phyloP scores from a whole-genome alignment of 2,797 vertebrate genomes.

The Aldrovandia affinis region DNA sequence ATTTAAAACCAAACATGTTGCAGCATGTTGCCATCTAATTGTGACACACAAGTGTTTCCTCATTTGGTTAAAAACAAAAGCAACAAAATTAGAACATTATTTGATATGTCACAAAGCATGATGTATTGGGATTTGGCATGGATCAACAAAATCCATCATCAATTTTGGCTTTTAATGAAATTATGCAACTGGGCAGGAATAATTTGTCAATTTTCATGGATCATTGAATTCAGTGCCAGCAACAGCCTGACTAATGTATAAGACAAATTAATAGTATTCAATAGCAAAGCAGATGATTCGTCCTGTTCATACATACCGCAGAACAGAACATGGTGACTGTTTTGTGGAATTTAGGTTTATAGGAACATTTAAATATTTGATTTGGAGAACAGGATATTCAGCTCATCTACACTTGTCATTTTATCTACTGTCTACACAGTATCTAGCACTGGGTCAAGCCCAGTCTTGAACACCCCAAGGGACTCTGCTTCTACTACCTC shows the following conservation, averaged over 20 bases:
- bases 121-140: background rate
- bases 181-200: background rate
- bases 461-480: no score
- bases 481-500: no score
- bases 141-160: slow-evolving; percentile 9
- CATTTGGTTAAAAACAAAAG: background rate
- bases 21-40: background rate
- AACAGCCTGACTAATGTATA: background rate
- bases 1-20: background rate
- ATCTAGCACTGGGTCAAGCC: background rate
- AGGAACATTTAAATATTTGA: background rate
- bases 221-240: background rate
- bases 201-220: background rate
- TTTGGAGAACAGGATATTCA: background rate
- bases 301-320: background rate
- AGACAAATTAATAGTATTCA: background rate
- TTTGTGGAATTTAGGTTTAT: background rate
- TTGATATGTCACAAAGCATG: background rate
- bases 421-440: background rate
- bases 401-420: background rate
- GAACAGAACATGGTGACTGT: background rate
- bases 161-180: slow-evolving; percentile 12
- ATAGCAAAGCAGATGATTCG: background rate
- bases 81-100: background rate
- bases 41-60: background rate